Base-by-base conservation (phyloP, 2,797 vertebrate species). In the Xyrichtys novacula region DNA sequence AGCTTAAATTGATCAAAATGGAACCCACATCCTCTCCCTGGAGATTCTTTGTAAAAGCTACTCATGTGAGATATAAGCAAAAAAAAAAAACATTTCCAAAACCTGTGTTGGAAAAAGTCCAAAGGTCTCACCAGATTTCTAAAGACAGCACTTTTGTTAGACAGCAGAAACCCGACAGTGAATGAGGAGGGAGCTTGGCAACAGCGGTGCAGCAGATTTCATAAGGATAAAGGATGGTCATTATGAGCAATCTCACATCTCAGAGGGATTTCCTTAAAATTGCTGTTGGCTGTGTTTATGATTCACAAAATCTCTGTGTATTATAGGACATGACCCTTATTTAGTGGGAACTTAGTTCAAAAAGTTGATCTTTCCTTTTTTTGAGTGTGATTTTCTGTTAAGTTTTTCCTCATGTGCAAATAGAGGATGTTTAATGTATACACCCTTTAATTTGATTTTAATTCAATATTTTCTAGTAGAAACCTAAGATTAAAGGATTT, bases 121-220 rank as follows among this genome's bases (percentile, higher is more conserved):
- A 84, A 90, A 78, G 59, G 60, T 62, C 81, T 80, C 77, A 81
- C 59, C 78, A 65, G 55, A 54, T 81, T 74, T 84, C 74, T 74
- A 84, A 87, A 87, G 59, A 72, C 61, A 82, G 65, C 58, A 50
- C 48, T 55, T 56, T 50, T 62, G 74, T 61, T 48, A 52, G 54
- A 65, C 65, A 9, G 19, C 55, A 56, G 61, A 72, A 74, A 81
- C 65, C 76, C 82, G 81, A 83, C 6, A 26, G 53, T 71, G 65
- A 66, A 74, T 76, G 65, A 69, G 74, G 26, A 65, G 69, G 74
- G 77, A 72, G 73, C 64, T 85, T 86, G 85, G 86, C 79, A 76
- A 74, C 19, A 23, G 22, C 36, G 50, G 56, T 15, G 14, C 10
- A 68, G 38, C 56, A 56, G 34, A 85, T 83, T 87, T 84, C 63